Evolutionary conservation across 2,113 vertebrate genomes (phyloP), one percentile per base, ranked within the genome.

Genomic region (Herpailurus yagouaroundi): DNA sequence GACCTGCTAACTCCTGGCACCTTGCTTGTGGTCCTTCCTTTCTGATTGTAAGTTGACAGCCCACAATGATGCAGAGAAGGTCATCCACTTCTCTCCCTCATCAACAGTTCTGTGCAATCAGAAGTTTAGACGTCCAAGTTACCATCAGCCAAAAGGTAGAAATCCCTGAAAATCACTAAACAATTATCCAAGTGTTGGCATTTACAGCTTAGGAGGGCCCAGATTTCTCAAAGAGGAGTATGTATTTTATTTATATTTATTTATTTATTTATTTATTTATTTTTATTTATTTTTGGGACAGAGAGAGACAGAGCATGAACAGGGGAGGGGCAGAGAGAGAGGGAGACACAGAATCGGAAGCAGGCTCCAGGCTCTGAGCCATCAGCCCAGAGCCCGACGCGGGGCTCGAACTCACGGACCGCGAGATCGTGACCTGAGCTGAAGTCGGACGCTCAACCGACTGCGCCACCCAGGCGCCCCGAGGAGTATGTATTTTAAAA

Each of bases 401-500:
- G n/a, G n/a, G n/a, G n/a, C n/a, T n/a, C n/a, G n/a, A n/a, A n/a
- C n/a, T n/a, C n/a, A n/a, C n/a, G n/a, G n/a, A n/a, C n/a, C n/a
- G n/a, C n/a, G n/a, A n/a, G n/a, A n/a, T n/a, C n/a, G n/a, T n/a
- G n/a, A n/a, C n/a, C n/a, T n/a, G n/a, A n/a, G n/a, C n/a, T n/a
- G n/a, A n/a, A n/a, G n/a, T n/a, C n/a, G n/a, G n/a, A n/a, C n/a
- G n/a, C n/a, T n/a, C n/a, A n/a, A n/a, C n/a, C n/a, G n/a, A n/a
- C n/a, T n/a, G n/a, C n/a, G n/a, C n/a, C n/a, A n/a, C n/a, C n/a
- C n/a, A n/a, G n/a, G n/a, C n/a, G n/a, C n/a, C n/a, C n/a, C n/a
- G 16, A 73, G 19, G 52, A 90, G n/a, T 84, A 66, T 84, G 74
- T 76, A 76, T 74, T 93, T 81, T 68, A 80, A 95, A 93, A 88